Evolutionary conservation across 2,888 invertebrate genomes (phyloP), one percentile per base, ranked within the genome.

Genomic region (Dichetophora obliterata): DNA sequence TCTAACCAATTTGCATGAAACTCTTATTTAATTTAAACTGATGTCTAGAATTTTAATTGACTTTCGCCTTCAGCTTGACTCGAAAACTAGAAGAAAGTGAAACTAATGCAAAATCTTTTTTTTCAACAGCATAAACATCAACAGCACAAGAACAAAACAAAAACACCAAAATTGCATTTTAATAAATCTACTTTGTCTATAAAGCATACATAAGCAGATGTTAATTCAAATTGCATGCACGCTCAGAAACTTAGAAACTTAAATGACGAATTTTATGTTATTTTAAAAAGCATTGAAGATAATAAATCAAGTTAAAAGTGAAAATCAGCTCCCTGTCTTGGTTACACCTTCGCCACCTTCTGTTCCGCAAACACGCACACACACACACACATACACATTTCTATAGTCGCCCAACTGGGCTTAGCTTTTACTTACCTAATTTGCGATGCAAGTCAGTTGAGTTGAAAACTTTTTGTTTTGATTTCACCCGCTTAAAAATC

Each of bases 81-180:
- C n/a, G 65, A 65, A 77, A 66, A 66, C 59, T 70, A 75, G 77
- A 76, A 59, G 75, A 81, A 81, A 81, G 80, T 76, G 77, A 80
- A 79, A 79, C 77, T 76, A 71, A 59, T 19, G 57, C 57, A 24
- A 22, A 14, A 22, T 59, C 57, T 22, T 14, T 59, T 27, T 22
- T 24, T 54, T 22, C 16, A 2, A 4, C 57, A 9, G 2, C 22
- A 4, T 57, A 59, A 11, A 59, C n/a, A 19, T 3, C 31, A 31
- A 68, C 0, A 16, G 6, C n/a, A 34, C 37, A 34, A 66, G 48
- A 37, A 22, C 4, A 48, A 48, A 11, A 66, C 37, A 8, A 48
- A 43, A 66, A 14, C 19, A 14, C 11, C 16, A 50, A 27, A 50
- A 68, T 48, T 11, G 2, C 14, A 1, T 2, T 11, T 14, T 11